Percentiles rank a stretch among this genome's conserved stretches.
Evolutionary conservation across 2,797 vertebrate genomes (phyloP).

Genomic region (Enteromius fasciolatus): DNA sequence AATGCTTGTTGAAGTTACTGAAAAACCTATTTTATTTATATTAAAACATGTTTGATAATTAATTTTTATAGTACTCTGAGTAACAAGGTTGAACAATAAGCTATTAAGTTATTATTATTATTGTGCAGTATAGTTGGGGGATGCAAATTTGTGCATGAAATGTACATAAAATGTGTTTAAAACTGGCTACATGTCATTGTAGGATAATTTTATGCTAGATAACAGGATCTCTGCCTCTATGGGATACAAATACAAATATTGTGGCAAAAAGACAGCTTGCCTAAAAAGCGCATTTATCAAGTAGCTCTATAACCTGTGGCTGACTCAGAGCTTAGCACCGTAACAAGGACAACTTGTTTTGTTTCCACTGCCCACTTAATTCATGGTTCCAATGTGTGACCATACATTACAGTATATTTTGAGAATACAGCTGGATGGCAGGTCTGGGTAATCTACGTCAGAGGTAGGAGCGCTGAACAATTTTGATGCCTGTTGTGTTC

Average conservation of each 20-base stretch:
- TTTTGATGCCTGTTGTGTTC: conserved; percentile 41
- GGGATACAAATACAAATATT: not conserved
- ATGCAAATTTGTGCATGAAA: too few species aligned
- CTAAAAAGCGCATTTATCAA: conserved; percentile 43
- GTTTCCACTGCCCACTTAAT: conserved; percentile 56
- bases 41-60: not conserved
- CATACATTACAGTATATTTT: conserved; percentile 54
- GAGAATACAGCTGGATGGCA: conserved; percentile 49
- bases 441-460: conserved; percentile 30
- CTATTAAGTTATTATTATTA: too few species aligned
- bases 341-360: conserved; percentile 53
- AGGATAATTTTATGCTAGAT: not conserved
- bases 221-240: not conserved
- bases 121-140: not conserved
- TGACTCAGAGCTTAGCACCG: conserved; percentile 26
- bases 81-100: too few species aligned
- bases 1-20: not conserved
- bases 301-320: conserved; percentile 30
- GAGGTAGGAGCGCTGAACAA: conserved; percentile 11
- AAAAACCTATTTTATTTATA: not conserved
- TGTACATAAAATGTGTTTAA: not conserved
- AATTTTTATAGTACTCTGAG: not conserved
- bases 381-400: conserved; percentile 51
- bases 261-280: conserved; percentile 2
- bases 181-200: not conserved